Base-by-base conservation (phyloP, 2,797 vertebrate genomes). In the Microctenopoma stevenorrisi region DNA sequence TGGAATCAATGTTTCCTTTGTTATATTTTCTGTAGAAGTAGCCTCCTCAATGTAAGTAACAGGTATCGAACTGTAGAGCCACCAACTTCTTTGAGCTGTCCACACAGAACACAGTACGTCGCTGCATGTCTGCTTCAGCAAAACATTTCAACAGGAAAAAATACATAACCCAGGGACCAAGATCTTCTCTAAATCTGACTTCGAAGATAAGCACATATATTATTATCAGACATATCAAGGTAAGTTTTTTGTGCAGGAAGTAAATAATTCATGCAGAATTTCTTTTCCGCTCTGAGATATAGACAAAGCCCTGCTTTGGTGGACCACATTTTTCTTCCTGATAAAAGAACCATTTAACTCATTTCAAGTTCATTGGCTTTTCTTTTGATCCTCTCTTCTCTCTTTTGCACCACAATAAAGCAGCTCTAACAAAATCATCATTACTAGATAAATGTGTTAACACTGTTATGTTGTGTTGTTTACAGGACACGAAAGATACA, bases 211-310 rank as follows among this genome's bases (percentile, higher is more conserved):
- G 10, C 38, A 12, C 8, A 18, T 55, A 7, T 28, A 57, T 50
- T 4, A 22, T 38, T 56, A 50, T 68, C 26, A 52, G 16, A 0
- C 2, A 54, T 38, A 52, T 68, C 7, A 1, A n/a, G 35, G 6
- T 25, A 28, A 4, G 22, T 64, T 61, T 68, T 14, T 49, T 15
- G 25, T 5, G 37, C 43, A 75, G 64, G 56, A 74, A 63, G 52
- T 43, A 8, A 58, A 50, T 2, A 25, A 48, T 63, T 42, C 1
- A 57, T 51, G 28, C 25, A 72, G 42, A 2, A 5, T 53, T 74
- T 52, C 48, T 14, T 22, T n/a, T 55, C 5, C 9, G 28, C 15
- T 64, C 50, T 60, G 37, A 48, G 40, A 9, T 35, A 10, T 9
- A 37, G 7, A 1, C 26, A 48, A 48, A 42, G 4, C 13, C 46